Conservation (phyloP, 64 coral and sea anemone genomes). For the Exaiptasia diaphana region DNA sequence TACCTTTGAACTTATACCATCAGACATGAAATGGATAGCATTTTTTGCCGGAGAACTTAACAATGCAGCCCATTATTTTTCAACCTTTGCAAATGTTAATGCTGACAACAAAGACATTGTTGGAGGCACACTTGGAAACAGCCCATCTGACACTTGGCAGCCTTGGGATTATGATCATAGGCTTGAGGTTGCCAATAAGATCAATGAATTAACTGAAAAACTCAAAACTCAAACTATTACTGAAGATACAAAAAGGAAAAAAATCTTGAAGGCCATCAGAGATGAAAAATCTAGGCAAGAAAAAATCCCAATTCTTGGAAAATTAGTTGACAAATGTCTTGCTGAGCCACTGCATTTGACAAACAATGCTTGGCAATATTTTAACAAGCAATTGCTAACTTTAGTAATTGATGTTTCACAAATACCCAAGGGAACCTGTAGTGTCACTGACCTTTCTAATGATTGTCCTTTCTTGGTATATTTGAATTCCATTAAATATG, state of each 20-base stretch:
- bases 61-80: slow-evolving; percentile 52
- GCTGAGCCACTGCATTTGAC: slow-evolving; percentile 57
- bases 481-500: slow-evolving; percentile 19
- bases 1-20: slow-evolving; percentile 53
- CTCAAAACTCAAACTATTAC: neutral
- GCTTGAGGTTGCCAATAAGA: slow-evolving; percentile 14
- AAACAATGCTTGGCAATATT: slow-evolving; percentile 69
- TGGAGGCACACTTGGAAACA: slow-evolving; percentile 6
- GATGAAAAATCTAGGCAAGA: slow-evolving; percentile 70
- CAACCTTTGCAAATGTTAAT: slow-evolving; percentile 76
- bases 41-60: slow-evolving; percentile 68
- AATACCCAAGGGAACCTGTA: neutral
- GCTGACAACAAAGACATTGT: neutral
- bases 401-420: neutral
- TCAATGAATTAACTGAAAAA: slow-evolving; percentile 10
- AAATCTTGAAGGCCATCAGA: slow-evolving; percentile 58
- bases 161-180: slow-evolving; percentile 33
- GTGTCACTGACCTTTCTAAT: neutral
- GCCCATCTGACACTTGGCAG: slow-evolving; percentile 26
- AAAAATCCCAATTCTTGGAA: slow-evolving; percentile 67
- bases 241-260: slow-evolving; percentile 41
- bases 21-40: slow-evolving; percentile 85
- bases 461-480: slow-evolving; percentile 16
- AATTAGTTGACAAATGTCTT: slow-evolving; percentile 45
- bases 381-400: neutral